A percentile compares a stretch with the other conserved stretches of the same genome.
phyloP scores from a whole-genome alignment of 2,888 invertebrate genomes.

The Choristoneura rosaceana region DNA sequence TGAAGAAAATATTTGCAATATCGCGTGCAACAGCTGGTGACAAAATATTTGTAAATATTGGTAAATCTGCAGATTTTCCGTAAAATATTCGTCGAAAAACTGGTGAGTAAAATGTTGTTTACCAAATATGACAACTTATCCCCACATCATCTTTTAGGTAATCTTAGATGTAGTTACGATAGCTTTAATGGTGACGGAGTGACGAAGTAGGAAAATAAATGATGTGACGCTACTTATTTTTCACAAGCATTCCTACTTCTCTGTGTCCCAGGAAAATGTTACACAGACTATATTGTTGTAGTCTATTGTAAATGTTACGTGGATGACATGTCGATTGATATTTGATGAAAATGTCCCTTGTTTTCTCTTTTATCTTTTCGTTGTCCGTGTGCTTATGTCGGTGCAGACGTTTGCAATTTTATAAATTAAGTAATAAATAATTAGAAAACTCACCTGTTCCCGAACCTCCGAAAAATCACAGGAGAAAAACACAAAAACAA shows the following conservation, averaged over 20 bases:
- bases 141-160: not conserved
- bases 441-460: not conserved
- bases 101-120: not conserved
- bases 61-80: too few species aligned
- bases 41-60: too few species aligned
- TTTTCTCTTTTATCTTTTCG: not conserved
- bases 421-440: not conserved
- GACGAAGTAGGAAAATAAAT: not conserved
- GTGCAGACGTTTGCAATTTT: not conserved
- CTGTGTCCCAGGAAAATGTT: not conserved
- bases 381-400: not conserved
- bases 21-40: too few species aligned
- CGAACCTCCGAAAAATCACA: not conserved
- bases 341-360: not conserved
- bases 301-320: not conserved
- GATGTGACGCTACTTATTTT: not conserved
- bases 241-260: not conserved
- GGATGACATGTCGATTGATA: not conserved
- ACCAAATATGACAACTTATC: not conserved
- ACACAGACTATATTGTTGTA: too few species aligned
- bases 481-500: conserved; percentile 1
- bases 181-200: conserved; percentile 2
- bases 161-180: conserved; percentile 10
- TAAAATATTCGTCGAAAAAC: not conserved
- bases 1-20: too few species aligned